These are phyloP conservation scores for Apostichopus leukothele DNA, from an alignment of 53 echinoderm and acorn worm species.

Conservation along the genomic window DNA sequence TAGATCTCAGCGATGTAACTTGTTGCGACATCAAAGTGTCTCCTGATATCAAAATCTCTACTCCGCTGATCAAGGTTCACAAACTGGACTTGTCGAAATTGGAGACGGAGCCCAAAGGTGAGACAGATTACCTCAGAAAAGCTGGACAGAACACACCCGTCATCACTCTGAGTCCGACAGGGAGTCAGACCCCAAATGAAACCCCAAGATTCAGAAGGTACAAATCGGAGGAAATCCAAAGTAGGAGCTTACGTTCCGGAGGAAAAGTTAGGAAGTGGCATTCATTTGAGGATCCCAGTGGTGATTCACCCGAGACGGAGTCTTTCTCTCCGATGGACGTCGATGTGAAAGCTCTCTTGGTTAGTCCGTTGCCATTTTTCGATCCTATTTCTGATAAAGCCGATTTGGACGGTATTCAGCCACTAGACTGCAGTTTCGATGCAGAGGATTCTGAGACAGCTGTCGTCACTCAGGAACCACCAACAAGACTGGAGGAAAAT, in stretches of 20 bases:
- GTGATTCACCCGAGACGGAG: neutral
- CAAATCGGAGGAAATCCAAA: conserved; percentile 62
- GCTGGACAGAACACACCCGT: conserved; percentile 18
- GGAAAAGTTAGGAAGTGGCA: conserved; percentile 40
- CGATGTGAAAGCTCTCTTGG: neutral
- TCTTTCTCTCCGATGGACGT: conserved; percentile 1
- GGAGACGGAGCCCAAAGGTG: neutral
- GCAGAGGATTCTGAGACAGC: neutral
- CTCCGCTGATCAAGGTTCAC: conserved; percentile 82
- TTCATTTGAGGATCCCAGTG: conserved; percentile 26
- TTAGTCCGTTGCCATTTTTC: neutral
- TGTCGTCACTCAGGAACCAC: neutral
- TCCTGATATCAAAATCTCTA: conserved; percentile 37
- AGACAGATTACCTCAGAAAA: neutral
- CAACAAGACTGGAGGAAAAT: neutral
- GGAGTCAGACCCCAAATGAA: conserved; percentile 28
- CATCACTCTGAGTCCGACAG: conserved; percentile 11
- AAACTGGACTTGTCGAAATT: conserved; percentile 29
- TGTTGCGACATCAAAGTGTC: neutral
- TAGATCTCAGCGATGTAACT: conserved; percentile 14
- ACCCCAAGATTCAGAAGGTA: conserved; percentile 60
- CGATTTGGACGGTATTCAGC: conserved; percentile 86
- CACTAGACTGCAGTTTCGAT: conserved; percentile 65
- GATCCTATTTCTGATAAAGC: conserved; percentile 55
- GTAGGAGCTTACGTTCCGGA: conserved; percentile 21